phyloP scores from a whole-genome alignment of 2,797 vertebrate genomes.

The Sebastes cheni region DNA sequence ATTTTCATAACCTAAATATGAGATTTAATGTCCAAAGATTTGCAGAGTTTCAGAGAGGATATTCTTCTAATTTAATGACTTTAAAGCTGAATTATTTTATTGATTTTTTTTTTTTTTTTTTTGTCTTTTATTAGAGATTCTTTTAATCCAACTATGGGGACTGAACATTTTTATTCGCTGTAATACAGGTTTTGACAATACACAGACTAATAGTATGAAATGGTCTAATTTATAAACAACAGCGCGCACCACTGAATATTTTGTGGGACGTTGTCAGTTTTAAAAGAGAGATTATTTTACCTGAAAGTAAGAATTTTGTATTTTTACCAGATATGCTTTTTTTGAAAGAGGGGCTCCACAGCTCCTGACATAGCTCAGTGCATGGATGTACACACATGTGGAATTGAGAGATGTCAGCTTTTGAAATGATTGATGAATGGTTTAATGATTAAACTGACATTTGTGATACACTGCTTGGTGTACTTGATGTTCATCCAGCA shows the following conservation, averaged over 20 bases:
- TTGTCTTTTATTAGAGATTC: conserved; percentile 28
- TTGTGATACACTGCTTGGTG: conserved; percentile 32
- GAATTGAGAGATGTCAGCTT: conserved; percentile 21
- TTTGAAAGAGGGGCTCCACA: not conserved
- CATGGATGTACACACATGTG: conserved; percentile 30
- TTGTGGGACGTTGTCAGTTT: conserved; percentile 24
- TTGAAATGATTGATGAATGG: conserved; percentile 42
- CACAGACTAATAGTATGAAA: conserved; percentile 14
- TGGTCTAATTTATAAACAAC: conserved; percentile 33
- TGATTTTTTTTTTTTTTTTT: conserved; percentile 2
- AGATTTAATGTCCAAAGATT: conserved; percentile 3
- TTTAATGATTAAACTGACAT: conserved; percentile 74
- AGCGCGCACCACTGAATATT: conserved; percentile 12
- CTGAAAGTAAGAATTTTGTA: conserved; percentile 26
- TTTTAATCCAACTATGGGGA: conserved; percentile 33
- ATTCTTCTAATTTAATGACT: conserved; percentile 44
- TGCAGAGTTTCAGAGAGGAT: conserved; percentile 16
- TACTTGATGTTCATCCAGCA: conserved; percentile 7
- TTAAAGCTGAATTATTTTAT: conserved; percentile 45
- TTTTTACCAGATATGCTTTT: conserved; percentile 19
- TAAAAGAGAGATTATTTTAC: conserved; percentile 40
- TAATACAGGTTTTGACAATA: conserved; percentile 26
- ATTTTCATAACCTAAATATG: conserved; percentile 14
- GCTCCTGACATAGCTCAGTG: conserved; percentile 28
- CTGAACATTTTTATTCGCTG: conserved; percentile 29